Base-by-base conservation (phyloP, 2,797 vertebrate species). In the Cyclopterus lumpus region DNA sequence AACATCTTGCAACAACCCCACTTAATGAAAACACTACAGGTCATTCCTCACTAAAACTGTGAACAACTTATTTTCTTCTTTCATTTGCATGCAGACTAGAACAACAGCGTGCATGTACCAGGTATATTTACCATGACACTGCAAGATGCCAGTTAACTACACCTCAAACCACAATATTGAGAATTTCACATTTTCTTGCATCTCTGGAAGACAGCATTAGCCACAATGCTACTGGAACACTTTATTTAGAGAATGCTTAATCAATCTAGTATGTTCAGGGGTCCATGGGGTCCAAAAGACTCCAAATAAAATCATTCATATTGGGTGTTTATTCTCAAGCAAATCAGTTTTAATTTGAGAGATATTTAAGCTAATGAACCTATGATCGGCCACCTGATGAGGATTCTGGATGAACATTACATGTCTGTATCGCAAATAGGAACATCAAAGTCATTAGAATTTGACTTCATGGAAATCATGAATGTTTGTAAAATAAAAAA, bases 121-220 rank as follows among this genome's bases (percentile, higher is more conserved):
- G 28, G 5, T 48, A 8, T 24, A 30, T 67, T 57, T 72, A 28
- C 14, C n/a, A 67, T 59, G 53, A 44, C 32, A 63, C 16, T 28
- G 30, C 34, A 44, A 55, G 28, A 55, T 73, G 65, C 57, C 64
- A 63, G 20, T 70, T 18, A 30, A 65, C 24, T 36, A 40, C 24
- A 69, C 51, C 26, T 59, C 1, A 28, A n/a, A 46, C 7, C 46
- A 66, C 65, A 42, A 28, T 16, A 32, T 51, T 60, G 44, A 53
- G 34, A 1, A 63, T 59, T 46, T 62, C 40, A 59, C 22, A 51
- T 6, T 46, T 40, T 54, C 3, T 36, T 36, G 42, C 15, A 60
- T 69, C 24, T 61, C n/a, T 58, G 20, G 9, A 62, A 40, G 16
- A 48, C 20, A 57, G 32, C 46, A 46, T 38, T 34, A 54, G 30